These are phyloP conservation scores for Vanessa cardui DNA, from an alignment of 2,888 invertebrate species.

Conservation along the genomic window DNA sequence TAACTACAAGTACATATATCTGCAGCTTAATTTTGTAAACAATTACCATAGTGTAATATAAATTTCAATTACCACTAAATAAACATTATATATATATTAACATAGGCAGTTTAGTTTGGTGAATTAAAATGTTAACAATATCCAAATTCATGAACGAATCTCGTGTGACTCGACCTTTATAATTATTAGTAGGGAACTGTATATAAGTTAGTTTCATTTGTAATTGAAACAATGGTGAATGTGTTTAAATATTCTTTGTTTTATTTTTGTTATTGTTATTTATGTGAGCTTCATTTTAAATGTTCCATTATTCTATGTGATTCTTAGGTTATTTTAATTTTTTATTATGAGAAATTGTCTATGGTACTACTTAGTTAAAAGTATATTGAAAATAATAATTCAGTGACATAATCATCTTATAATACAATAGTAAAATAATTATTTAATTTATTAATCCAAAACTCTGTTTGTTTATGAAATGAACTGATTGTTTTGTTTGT, in stretches of 20 bases:
- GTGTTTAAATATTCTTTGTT: conserved; percentile 47
- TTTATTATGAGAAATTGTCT: conserved; percentile 15
- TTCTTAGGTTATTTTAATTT: conserved; percentile 43
- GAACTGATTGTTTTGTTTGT: conserved; percentile 56
- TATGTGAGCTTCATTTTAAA: conserved; percentile 52
- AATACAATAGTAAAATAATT: conserved; percentile 21
- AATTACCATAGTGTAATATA: conserved; percentile 20
- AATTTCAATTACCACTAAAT: conserved; percentile 23
- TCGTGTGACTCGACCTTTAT: conserved; percentile 29
- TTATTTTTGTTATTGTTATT: conserved; percentile 66
- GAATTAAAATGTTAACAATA: conserved; percentile 21
- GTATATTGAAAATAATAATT: conserved; percentile 9
- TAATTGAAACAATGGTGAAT: conserved; percentile 29
- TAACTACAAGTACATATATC: conserved; percentile 12
- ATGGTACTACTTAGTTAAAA: conserved; percentile 19
- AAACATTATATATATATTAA: conserved; percentile 19
- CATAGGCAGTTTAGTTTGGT: conserved; percentile 1
- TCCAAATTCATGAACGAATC: conserved; percentile 31
- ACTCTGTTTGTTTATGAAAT: conserved; percentile 52
- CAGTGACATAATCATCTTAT: conserved; percentile 16
- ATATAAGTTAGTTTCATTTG: conserved; percentile 26
- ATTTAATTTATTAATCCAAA: conserved; percentile 21
- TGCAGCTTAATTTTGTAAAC: conserved; percentile 30
- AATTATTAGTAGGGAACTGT: conserved; percentile 18
- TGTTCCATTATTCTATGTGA: conserved; percentile 44